A percentile compares a stretch with the other conserved stretches of the same genome.
These are phyloP conservation scores for Dromaius novaehollandiae DNA, from an alignment of 2,113 vertebrate species.

Conservation along the genomic window DNA sequence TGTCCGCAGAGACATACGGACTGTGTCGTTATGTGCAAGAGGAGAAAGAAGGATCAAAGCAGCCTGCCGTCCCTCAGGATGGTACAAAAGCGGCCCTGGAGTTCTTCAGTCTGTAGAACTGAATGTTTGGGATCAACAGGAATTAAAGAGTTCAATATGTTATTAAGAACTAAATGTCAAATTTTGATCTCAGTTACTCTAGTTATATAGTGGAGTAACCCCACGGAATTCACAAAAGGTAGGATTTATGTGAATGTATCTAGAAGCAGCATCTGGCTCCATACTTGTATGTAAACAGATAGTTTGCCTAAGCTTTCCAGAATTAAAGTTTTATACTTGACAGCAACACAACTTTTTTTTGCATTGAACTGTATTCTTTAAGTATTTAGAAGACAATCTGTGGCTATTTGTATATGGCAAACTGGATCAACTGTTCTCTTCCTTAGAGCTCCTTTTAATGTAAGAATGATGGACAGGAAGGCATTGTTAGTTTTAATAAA, in stretches of 20 bases:
- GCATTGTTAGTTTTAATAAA: conserved; percentile 57
- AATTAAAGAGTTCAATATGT: background rate
- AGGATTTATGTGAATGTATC: background rate
- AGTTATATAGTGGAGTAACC: background rate
- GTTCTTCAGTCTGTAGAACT: background rate
- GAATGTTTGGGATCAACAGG: background rate
- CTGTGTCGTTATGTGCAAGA: background rate
- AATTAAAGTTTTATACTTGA: background rate
- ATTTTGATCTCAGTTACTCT: background rate
- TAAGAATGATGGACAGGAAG: background rate
- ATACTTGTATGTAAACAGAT: background rate
- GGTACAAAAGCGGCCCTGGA: background rate
- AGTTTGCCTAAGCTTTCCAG: background rate
- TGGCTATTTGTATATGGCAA: background rate
- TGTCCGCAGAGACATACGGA: background rate
- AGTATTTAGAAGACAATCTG: background rate
- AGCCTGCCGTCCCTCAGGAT: background rate
- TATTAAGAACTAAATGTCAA: background rate
- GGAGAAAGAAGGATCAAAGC: background rate
- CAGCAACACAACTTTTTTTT: background rate
- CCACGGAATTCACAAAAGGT: background rate
- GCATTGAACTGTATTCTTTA: background rate
- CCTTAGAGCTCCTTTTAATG: background rate
- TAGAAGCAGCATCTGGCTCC: background rate
- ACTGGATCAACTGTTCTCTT: background rate